Percentiles rank a stretch among this genome's conserved stretches.
Conservation (phyloP, 2,113 vertebrate species). For the Strix aluco region DNA sequence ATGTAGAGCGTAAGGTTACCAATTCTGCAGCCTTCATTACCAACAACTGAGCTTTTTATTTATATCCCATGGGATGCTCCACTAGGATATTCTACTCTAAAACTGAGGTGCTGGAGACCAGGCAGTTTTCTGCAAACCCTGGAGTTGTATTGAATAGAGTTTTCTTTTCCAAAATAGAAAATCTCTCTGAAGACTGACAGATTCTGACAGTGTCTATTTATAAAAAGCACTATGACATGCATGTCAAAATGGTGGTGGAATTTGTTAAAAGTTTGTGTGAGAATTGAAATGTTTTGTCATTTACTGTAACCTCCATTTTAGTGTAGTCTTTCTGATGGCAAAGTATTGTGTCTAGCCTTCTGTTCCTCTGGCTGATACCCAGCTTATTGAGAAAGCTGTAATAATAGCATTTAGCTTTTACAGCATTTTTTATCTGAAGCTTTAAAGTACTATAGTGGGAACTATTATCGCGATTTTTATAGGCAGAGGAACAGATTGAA, state of each 20-base stretch:
- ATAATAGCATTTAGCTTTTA: conserved; percentile 41
- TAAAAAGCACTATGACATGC: background rate
- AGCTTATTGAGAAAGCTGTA: conserved; percentile 19
- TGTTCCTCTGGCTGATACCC: conserved; percentile 22
- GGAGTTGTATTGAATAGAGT: background rate
- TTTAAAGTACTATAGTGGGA: conserved; percentile 16
- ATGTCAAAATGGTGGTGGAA: conserved; percentile 4
- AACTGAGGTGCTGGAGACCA: background rate
- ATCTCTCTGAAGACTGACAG: background rate
- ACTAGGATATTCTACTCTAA: background rate
- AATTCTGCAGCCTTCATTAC: background rate
- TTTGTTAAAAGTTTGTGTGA: background rate
- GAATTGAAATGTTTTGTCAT: conserved; percentile 35
- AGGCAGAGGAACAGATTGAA: conserved; percentile 2
- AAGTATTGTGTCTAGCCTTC: conserved; percentile 6
- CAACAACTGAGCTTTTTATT: background rate
- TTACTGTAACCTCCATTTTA: conserved; percentile 27
- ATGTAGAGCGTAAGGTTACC: background rate
- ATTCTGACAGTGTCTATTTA: background rate
- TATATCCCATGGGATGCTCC: background rate
- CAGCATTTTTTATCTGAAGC: conserved; percentile 3
- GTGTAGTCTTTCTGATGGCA: background rate
- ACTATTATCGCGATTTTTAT: background rate
- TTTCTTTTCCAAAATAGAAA: background rate
- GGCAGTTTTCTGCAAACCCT: background rate